Conservation (phyloP, 2,888 invertebrate genomes). For the Chrysina gloriosa region DNA sequence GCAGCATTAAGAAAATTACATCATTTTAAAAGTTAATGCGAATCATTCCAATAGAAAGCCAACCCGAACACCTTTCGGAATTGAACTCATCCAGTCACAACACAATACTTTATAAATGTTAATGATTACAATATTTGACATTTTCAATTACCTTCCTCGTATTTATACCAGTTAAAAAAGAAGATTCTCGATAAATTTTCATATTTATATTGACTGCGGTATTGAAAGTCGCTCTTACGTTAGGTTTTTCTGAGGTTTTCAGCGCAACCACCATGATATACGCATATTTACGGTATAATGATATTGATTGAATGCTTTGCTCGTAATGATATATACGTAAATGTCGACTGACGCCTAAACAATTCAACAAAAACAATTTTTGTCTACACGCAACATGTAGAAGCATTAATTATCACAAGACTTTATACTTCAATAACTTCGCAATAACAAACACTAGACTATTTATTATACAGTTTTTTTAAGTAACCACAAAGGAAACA, state of each 20-base stretch:
- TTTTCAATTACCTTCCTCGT: not conserved
- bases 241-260: slow-evolving; percentile 6
- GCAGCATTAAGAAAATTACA: not conserved
- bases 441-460: slow-evolving; percentile 3
- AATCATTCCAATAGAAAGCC: not conserved
- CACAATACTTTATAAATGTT: not conserved
- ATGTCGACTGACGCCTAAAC: slow-evolving; percentile 37
- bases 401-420: slow-evolving; percentile 25
- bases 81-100: not conserved
- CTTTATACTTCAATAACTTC: slow-evolving; percentile 30
- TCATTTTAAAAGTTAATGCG: not conserved
- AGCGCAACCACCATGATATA: slow-evolving; percentile 17
- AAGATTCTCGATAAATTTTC: slow-evolving; percentile 13
- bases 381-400: slow-evolving; percentile 34
- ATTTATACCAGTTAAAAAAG: slow-evolving; percentile 1
- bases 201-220: not conserved
- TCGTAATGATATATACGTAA: slow-evolving; percentile 30
- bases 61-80: not conserved
- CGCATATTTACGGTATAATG: slow-evolving; percentile 23
- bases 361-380: slow-evolving; percentile 34
- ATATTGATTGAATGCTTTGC: slow-evolving; percentile 29
- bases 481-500: slow-evolving; percentile 5
- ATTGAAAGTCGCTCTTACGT: not conserved
- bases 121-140: not conserved
- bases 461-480: slow-evolving; percentile 1